Conservation (phyloP, 1,140 invertebrate species). For the Alviniconcha marisindica region DNA sequence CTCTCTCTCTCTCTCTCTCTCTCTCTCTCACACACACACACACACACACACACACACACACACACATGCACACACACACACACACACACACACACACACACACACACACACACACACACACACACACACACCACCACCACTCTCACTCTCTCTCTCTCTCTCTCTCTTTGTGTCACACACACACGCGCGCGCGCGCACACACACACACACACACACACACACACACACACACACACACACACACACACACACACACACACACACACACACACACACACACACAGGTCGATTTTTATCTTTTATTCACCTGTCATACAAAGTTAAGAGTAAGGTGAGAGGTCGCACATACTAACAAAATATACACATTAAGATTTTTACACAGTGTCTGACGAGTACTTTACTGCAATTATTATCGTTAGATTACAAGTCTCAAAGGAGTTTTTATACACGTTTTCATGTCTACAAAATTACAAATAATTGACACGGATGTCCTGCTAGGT, state of each 20-base stretch:
- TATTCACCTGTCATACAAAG: conserved; percentile 35
- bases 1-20: too few relatives aligned
- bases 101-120: conserved; percentile 14
- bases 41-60: too few relatives aligned
- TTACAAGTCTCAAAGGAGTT: too few relatives aligned
- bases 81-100: too few relatives aligned
- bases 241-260: conserved; percentile 25
- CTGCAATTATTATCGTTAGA: too few relatives aligned
- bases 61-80: too few relatives aligned
- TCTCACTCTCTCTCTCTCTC: too few relatives aligned
- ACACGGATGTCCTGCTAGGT: too few relatives aligned
- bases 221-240: conserved; percentile 23
- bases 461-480: too few relatives aligned
- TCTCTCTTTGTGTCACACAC: background rate
- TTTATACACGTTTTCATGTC: too few relatives aligned
- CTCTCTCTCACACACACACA: too few relatives aligned
- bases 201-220: conserved; percentile 4
- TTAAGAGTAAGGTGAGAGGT: conserved; percentile 10
- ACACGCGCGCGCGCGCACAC: conserved; percentile 14
- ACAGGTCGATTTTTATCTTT: background rate
- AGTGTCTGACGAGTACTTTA: too few relatives aligned
- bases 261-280: conserved; percentile 32
- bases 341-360: conserved; percentile 31
- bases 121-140: background rate
- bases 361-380: conserved; percentile 6